Conservation (phyloP, 30 jellyfish, hydroid and myxozoan species). For the Aurelia sp. region DNA sequence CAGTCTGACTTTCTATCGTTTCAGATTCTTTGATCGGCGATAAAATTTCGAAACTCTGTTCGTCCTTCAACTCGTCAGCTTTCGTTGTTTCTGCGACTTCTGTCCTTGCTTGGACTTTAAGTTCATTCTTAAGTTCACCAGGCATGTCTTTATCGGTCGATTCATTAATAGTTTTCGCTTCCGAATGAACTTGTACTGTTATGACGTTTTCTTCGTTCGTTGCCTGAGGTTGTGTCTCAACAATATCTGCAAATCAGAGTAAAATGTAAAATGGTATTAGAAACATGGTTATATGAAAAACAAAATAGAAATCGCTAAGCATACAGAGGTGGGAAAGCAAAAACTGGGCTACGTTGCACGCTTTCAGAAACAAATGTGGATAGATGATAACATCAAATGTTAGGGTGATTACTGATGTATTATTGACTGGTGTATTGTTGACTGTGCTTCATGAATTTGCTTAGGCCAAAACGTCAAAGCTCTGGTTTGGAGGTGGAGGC, state of each 20-base stretch:
- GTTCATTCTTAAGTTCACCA: neutral
- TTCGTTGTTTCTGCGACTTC: neutral
- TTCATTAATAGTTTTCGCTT: neutral
- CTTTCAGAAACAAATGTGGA: no score
- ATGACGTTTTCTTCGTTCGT: neutral
- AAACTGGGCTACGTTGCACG: no score
- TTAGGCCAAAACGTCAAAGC: no score
- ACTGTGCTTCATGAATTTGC: no score
- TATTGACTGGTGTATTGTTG: no score
- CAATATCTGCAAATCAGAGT: neutral
- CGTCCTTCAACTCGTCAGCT: slow-evolving; percentile 12
- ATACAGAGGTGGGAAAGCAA: no score
- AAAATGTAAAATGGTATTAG: no score
- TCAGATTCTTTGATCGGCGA: slow-evolving; percentile 5
- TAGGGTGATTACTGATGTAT: no score
- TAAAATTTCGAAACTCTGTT: slow-evolving; percentile 23
- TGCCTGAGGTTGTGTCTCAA: neutral
- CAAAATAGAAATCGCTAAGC: no score
- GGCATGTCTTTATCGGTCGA: neutral
- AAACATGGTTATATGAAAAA: no score
- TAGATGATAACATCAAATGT: no score
- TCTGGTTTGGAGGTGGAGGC: no score
- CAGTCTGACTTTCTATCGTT: neutral
- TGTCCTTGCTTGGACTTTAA: neutral
- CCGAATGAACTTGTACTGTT: slow-evolving; percentile 5